These are phyloP conservation scores for Oxygymnocypris stewartii DNA, from an alignment of 2,113 vertebrate genomes.

Conservation along the genomic window DNA sequence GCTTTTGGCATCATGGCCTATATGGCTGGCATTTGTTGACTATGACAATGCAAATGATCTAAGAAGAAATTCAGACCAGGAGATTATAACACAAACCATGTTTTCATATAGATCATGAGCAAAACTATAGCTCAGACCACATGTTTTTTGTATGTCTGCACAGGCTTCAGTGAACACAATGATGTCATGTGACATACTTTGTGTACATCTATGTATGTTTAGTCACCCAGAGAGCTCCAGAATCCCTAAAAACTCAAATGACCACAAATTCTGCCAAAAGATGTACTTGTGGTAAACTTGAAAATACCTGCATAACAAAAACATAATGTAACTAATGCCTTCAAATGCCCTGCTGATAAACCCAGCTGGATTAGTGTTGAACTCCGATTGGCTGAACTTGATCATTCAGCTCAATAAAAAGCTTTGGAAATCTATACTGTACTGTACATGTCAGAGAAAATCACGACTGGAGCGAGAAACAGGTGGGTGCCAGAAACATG, in stretches of 20 bases:
- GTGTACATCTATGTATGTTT: not conserved
- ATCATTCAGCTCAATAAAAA: constrained; percentile 14
- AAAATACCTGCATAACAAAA: not conserved
- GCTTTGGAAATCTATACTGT: not conserved
- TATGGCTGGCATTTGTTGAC: too few species aligned
- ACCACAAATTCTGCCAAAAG: constrained; percentile 16
- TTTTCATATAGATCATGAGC: not conserved
- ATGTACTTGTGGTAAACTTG: not conserved
- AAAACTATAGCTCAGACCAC: not conserved
- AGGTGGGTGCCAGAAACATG: not conserved
- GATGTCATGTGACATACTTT: not conserved
- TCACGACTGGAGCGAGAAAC: not conserved
- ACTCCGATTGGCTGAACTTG: constrained; percentile 5
- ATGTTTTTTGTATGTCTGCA: not conserved
- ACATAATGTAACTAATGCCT: not conserved
- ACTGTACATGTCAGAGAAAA: not conserved
- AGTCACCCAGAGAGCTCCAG: not conserved
- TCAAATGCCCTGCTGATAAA: not conserved
- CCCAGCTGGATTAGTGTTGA: not conserved
- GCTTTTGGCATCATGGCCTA: too few species aligned
- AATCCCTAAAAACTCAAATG: not conserved
- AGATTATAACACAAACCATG: not conserved
- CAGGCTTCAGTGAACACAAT: not conserved
- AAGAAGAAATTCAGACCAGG: not conserved
- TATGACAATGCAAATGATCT: too few species aligned